Evolutionary conservation across 1,140 invertebrate species (phyloP), one percentile per base, ranked within the genome.

Genomic region (Saxidomus purpurata): DNA sequence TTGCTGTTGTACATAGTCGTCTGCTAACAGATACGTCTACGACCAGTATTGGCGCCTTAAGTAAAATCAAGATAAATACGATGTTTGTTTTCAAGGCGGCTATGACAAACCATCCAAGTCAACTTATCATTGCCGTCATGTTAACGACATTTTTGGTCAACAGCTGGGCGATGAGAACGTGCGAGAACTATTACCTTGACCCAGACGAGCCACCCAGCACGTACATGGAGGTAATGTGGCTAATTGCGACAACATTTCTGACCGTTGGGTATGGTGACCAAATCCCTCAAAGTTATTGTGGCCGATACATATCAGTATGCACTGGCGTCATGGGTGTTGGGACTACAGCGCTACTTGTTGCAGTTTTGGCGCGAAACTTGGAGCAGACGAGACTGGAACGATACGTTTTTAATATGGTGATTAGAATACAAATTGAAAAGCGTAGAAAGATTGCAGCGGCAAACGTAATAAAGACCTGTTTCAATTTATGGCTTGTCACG

Each of bases 181-280:
- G 94, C 81, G 94, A 94, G 63, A 84, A 91, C 34, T 93, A 93
- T 67, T 94, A 94, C 81, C 49, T 91, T 38, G 67, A 40, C 52
- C 31, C 63, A 1, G 74, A 67, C 34, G 63, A 63, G 8, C 40
- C 88, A 31, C 84, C 90, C 55, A 81, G 80, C 79, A 89, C 90
- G 49, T 92, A 93, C 77, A 52, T 93, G 8, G 92, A 95, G 67
- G 92, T 94, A 8, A 94, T 96, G 92, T 96, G 95, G 95, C 90
- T 95, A 19, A 90, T 94, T 0, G 94, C 95, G n/a, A 95, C 95
- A 43, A 96, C 95, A 0, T 96, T 96, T 79, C 92, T 96, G 0
- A 95, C 95, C 0, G 93, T 96, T 4, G 95, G 95, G 13, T 96
- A 96, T 87, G 95, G 95, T 0, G 95, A 96, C 49, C 89, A 93